Evolutionary conservation across 2,888 invertebrate species (phyloP).

Genomic region (Dinocampus coccinellae): DNA sequence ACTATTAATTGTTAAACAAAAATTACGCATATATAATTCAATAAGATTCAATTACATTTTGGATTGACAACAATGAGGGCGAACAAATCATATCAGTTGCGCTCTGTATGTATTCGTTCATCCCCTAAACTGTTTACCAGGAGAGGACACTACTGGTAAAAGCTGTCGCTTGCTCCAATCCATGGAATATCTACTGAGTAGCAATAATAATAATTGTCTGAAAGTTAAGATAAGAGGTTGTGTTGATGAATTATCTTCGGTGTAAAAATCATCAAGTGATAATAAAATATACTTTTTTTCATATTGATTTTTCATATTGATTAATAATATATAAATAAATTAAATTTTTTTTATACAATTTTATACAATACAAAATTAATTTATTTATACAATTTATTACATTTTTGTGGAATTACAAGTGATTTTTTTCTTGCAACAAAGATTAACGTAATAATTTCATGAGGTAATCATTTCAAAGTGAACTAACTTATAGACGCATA

Average conservation of each 20-base stretch:
- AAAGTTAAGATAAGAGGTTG: no score
- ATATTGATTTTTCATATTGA: no score
- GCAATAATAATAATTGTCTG: not conserved
- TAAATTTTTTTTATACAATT: no score
- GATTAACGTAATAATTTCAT: no score
- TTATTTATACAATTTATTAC: no score
- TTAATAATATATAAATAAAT: no score
- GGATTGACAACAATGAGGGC: slow-evolving; percentile 41
- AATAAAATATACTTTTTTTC: no score
- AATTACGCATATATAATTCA: slow-evolving; percentile 67
- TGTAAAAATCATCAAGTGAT: slow-evolving; percentile 3
- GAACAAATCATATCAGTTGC: slow-evolving; percentile 32
- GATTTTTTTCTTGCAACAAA: no score
- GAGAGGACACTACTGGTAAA: slow-evolving; percentile 25
- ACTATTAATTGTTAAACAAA: slow-evolving; percentile 68
- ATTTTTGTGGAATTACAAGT: no score
- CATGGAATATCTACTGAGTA: not conserved
- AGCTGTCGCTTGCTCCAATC: not conserved
- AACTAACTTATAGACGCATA: no score
- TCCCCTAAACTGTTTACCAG: not conserved
- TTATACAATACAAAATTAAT: no score
- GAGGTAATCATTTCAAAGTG: no score
- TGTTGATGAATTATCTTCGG: not conserved
- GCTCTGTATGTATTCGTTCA: not conserved
- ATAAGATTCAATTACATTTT: slow-evolving; percentile 45